Conservation (phyloP, 2,113 vertebrate species). For the Chloroceryle aenea region DNA sequence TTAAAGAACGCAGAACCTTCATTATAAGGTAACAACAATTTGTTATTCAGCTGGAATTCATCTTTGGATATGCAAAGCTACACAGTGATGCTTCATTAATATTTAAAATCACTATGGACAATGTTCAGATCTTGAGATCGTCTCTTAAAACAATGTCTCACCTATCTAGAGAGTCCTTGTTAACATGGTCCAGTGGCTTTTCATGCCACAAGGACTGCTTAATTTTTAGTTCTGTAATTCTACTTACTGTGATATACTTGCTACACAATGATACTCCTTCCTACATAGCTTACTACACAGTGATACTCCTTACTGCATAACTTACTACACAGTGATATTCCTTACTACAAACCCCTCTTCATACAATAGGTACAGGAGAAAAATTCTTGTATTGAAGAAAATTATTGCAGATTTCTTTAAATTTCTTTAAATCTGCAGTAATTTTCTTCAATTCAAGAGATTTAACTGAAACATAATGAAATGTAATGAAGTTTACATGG, state of each 20-base stretch:
- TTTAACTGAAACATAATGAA: too few species aligned
- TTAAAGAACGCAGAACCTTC: slow-evolving; percentile 36
- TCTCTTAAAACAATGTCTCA: background rate
- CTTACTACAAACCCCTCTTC: background rate
- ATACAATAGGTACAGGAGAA: background rate
- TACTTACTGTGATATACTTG: background rate
- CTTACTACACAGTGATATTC: too few species aligned
- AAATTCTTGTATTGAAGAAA: background rate
- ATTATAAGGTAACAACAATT: slow-evolving; percentile 47
- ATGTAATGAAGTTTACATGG: too few species aligned
- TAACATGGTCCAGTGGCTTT: background rate
- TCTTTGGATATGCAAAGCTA: background rate
- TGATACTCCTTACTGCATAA: background rate
- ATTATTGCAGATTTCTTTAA: background rate
- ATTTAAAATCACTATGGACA: slow-evolving; percentile 4
- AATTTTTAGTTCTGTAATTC: background rate
- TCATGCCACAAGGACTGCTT: background rate
- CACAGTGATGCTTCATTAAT: background rate
- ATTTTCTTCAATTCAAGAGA: too few species aligned
- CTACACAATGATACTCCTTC: background rate
- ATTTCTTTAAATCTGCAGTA: too few species aligned
- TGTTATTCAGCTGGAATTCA: slow-evolving; percentile 54
- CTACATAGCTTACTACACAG: too few species aligned
- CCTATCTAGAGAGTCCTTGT: background rate
- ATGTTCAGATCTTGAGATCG: background rate